Conservation (phyloP, 2,797 vertebrate genomes). For the Gymnopithys bicolor region DNA sequence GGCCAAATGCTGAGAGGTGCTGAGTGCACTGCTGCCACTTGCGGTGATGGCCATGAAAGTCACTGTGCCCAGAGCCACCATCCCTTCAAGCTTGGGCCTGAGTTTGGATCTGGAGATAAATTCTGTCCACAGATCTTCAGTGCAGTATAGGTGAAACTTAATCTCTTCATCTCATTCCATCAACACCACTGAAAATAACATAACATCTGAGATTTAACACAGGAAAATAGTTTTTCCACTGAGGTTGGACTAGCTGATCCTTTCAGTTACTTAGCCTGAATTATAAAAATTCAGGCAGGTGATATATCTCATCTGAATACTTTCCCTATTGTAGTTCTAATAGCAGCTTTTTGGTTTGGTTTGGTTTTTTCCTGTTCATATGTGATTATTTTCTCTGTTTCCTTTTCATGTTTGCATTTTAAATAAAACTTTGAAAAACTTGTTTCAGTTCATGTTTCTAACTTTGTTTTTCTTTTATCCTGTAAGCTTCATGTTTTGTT, state of each 20-base stretch:
- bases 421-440: conserved; percentile 1
- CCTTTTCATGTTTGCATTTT: neutral
- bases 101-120: neutral
- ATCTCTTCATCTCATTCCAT: conserved; percentile 48
- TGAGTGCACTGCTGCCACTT: neutral
- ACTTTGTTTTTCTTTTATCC: neutral
- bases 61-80: rapidly evolving
- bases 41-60: rapidly evolving
- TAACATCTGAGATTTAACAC: neutral
- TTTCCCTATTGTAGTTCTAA: neutral
- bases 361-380: neutral
- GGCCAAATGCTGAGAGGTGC: neutral
- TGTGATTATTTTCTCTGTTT: neutral
- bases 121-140: neutral
- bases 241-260: neutral
- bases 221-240: conserved; percentile 34
- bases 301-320: neutral
- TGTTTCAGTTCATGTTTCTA: neutral
- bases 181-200: neutral
- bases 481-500: neutral
- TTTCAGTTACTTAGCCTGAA: neutral
- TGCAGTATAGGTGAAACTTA: neutral
- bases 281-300: neutral
- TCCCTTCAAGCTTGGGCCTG: neutral
- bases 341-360: neutral